Evolutionary conservation across 2,797 vertebrate species (phyloP).

Genomic region (Fistularia commersonii): DNA sequence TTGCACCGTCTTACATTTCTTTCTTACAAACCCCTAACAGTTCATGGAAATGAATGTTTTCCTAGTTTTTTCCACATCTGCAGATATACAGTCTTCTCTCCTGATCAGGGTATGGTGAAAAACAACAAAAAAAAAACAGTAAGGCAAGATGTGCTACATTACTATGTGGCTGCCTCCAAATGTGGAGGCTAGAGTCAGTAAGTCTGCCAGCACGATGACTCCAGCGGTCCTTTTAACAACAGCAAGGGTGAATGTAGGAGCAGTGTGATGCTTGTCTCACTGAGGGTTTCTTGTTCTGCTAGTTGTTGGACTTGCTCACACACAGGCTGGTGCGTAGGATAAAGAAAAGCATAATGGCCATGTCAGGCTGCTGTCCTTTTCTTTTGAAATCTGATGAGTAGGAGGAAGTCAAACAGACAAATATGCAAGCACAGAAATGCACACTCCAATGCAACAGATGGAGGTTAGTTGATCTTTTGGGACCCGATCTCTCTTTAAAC

Average conservation of each 20-base stretch:
- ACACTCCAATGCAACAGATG: conserved; percentile 23
- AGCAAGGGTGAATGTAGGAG: conserved; percentile 40
- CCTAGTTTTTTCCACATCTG: too few species aligned
- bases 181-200: conserved; percentile 28
- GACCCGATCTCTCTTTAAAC: conserved; percentile 1
- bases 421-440: conserved; percentile 13
- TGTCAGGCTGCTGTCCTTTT: conserved; percentile 70
- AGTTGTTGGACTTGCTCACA: conserved; percentile 50
- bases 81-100: too few species aligned
- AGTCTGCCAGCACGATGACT: conserved; percentile 46
- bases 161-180: conserved; percentile 34
- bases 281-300: conserved; percentile 49
- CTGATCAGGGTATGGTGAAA: conserved; percentile 13
- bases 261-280: conserved; percentile 30
- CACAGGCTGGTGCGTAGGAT: conserved; percentile 73
- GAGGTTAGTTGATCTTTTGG: conserved; percentile 24
- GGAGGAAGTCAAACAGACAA: conserved; percentile 51
- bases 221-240: conserved; percentile 33
- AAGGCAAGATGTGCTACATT: too few species aligned
- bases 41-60: conserved; percentile 23
- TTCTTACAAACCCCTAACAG: conserved; percentile 23
- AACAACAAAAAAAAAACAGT: conserved; percentile 16
- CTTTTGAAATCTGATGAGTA: conserved; percentile 66
- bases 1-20: conserved; percentile 25
- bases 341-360: conserved; percentile 48